Base-by-base conservation (phyloP, 2,797 vertebrate genomes). In the Phyllotis vaccarum region DNA sequence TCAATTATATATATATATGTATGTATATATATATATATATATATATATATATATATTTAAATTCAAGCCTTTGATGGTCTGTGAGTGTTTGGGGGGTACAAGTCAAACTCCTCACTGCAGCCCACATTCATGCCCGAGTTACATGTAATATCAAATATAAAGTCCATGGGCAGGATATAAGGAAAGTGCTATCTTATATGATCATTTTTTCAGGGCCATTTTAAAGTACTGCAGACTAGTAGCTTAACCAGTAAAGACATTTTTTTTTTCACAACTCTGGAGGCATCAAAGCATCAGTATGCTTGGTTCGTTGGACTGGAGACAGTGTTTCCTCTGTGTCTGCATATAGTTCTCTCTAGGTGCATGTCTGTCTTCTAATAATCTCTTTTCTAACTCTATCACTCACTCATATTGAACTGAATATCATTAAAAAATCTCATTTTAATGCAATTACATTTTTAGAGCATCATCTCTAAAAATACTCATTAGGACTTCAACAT, bases 391-490 rank as follows among this genome's bases (percentile, higher is more conserved):
- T 37, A 72, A 80, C 43, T 52, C 66, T 2, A 31, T 24, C 49
- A 56, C 11, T 40, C 27, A 19, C 27, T 90, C 27, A 52, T 89
- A 88, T 29, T 85, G 22, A 27, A 34, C 74, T 89, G 43, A 34
- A 21, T 40, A 56, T 49, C 24, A 72, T 0, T 14, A 40, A 29
- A 68, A 72, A 64, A 81, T 49, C 2, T 96, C 78, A 34, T 92
- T 92, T 87, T 90, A 86, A 80, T 62, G 29, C 40, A 86, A 43
- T 86, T 54, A 40, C 31, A n/a, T 74, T 81, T 78, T 66, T 40
- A 64, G 90, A 95, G 16, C 8, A 34, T 56, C 91, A 14, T 72
- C 29, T 93, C 68, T n/a, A 81, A 95, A 86, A 88, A 86, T 31
- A 24, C 27, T 90, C n/a, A 52, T 86, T 81, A 89, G 14, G 29